phyloP scores from a whole-genome alignment of 2,113 vertebrate species.

The Caretta caretta region DNA sequence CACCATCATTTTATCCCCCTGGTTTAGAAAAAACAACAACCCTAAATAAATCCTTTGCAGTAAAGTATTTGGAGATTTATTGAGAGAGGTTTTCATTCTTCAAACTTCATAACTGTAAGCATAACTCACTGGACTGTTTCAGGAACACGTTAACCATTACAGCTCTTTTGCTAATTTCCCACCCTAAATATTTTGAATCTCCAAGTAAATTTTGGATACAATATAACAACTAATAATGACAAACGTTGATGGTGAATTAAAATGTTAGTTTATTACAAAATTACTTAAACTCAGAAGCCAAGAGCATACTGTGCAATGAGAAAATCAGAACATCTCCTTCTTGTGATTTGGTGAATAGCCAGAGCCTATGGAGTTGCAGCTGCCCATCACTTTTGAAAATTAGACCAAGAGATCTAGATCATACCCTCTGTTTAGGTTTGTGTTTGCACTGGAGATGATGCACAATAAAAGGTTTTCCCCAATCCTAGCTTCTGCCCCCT shows the following conservation, averaged over 20 bases:
- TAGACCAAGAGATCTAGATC: not conserved
- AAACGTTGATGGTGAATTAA: not conserved
- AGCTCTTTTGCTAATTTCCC: not conserved
- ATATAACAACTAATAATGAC: not conserved
- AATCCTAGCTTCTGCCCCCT: too few species aligned
- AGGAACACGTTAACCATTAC: not conserved
- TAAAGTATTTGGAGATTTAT: not conserved
- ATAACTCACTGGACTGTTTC: not conserved
- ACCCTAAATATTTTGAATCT: not conserved
- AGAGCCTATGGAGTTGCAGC: not conserved
- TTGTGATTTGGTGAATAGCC: not conserved
- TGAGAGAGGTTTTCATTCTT: not conserved
- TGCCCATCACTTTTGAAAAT: not conserved
- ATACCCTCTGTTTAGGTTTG: not conserved
- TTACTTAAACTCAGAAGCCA: not conserved
- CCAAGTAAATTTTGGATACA: not conserved
- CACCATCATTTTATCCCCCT: not conserved
- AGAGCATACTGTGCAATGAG: not conserved
- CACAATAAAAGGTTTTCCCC: not conserved
- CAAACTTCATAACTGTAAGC: not conserved
- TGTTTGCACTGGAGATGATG: not conserved
- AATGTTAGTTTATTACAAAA: not conserved
- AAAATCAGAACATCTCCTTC: not conserved
- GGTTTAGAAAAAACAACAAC: not conserved
- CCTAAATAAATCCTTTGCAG: not conserved